Evolutionary conservation across 23 tunicate species (phyloP).

Genomic region (Styela clava): DNA sequence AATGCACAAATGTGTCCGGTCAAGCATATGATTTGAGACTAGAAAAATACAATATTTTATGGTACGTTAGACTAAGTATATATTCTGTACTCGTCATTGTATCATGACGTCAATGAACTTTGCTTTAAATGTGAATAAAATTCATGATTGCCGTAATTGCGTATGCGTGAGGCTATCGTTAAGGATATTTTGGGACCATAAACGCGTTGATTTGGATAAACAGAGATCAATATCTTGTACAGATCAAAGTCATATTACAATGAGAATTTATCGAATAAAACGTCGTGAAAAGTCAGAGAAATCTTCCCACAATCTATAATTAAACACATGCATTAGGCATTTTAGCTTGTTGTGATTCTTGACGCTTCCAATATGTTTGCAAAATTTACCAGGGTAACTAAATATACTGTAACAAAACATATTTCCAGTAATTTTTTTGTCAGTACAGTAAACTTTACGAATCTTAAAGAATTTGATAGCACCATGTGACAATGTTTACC

Average conservation of each 20-base stretch:
- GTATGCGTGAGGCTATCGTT: neutral
- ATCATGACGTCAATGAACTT: neutral
- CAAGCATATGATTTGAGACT: neutral
- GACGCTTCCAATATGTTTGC: too few species aligned
- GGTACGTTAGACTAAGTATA: neutral
- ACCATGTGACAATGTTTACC: too few species aligned
- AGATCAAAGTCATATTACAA: neutral
- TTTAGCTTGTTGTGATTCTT: too few species aligned
- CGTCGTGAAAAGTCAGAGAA: neutral
- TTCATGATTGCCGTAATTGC: neutral
- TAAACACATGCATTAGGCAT: neutral
- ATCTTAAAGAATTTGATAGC: too few species aligned
- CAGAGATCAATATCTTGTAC: neutral
- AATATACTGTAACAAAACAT: too few species aligned
- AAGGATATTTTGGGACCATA: neutral
- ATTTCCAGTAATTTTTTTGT: too few species aligned
- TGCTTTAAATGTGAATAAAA: neutral
- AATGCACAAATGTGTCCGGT: too few species aligned
- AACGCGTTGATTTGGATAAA: neutral
- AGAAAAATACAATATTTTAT: neutral
- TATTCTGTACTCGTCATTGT: neutral
- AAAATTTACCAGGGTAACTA: too few species aligned
- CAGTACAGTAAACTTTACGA: too few species aligned
- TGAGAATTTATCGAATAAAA: neutral
- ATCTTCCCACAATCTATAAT: neutral